These are phyloP conservation scores for Upupa epops DNA, from an alignment of 2,113 vertebrate species.

Conservation along the genomic window DNA sequence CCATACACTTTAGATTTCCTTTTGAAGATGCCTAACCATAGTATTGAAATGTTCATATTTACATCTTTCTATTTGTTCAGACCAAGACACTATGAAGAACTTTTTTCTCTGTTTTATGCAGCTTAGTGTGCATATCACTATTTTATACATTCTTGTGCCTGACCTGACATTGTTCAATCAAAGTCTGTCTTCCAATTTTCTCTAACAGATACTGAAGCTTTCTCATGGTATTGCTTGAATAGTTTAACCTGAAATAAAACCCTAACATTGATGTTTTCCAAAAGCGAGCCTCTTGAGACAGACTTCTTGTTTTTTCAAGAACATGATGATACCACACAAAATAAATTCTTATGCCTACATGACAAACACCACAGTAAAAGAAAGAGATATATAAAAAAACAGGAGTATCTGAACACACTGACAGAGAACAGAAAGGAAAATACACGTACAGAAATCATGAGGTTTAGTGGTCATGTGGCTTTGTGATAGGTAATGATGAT, in stretches of 20 bases:
- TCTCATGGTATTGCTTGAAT: neutral
- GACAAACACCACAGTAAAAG: neutral
- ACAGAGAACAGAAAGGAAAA: neutral
- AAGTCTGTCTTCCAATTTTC: neutral
- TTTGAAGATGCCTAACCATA: neutral
- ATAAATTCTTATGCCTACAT: neutral
- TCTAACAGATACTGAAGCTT: neutral
- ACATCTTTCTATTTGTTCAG: neutral
- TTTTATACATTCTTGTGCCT: neutral
- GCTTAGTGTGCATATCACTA: neutral
- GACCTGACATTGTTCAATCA: rapidly evolving
- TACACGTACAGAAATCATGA: neutral
- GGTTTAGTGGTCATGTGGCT: neutral
- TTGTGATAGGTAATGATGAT: neutral
- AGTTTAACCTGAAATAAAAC: neutral
- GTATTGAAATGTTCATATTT: neutral
- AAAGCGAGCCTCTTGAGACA: neutral
- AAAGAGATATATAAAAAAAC: neutral
- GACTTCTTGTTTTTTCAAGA: neutral
- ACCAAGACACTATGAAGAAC: neutral
- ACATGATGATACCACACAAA: neutral
- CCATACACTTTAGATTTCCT: rapidly evolving
- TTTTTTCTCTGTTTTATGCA: neutral
- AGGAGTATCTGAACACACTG: neutral
- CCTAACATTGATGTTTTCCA: neutral